Base-by-base conservation (phyloP, 2,113 vertebrate species). In the Sprattus sprattus region DNA sequence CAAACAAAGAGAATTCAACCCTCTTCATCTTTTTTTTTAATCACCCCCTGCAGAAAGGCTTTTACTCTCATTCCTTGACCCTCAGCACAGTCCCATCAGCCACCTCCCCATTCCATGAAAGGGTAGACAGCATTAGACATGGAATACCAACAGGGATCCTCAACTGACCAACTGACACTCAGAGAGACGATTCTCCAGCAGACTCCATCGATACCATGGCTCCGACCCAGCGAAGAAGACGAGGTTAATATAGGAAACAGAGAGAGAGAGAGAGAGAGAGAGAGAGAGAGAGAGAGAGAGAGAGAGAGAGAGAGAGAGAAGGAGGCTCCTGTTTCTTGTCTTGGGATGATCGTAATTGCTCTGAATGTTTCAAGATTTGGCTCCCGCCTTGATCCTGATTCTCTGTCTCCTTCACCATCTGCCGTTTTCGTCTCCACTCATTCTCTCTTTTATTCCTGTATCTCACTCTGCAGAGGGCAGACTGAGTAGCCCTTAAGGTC, bases 271-370 rank as follows among this genome's bases (percentile, higher is more conserved):
- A 60, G 54, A 60, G 54, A 7, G 20, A 7, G 5, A 7, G 39
- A 39, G 39, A 39, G 39, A 57, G 18, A 57, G 18, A 57, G 52
- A 57, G 52, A 57, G 15, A 57, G 52, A 20, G 52, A 20, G 52
- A n/a, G 28, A 16, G 25, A 39, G 71, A 39, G 28, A 39, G 25
- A 39, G 71, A 13, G 32, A 78, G 28, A 78, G 28, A 78, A 32
- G 39, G 71, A 39, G 71, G 80, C 50, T 44, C 7, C 82, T 32
- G 25, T 11, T 32, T 67, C 64, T 67, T 6, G 6, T 67, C 22
- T n/a, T 28, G 52, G 71, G 15, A 64, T 67, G 45, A 32, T 84
- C 45, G 45, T 54, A 87, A 85, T 86, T 39, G 81, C 57, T 83
- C 32, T 15, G 85, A 86, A 47, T 28, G 16, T 75, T 81, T 90